Conservation (phyloP, 2,888 invertebrate genomes). For the Iselma pallidipennis region DNA sequence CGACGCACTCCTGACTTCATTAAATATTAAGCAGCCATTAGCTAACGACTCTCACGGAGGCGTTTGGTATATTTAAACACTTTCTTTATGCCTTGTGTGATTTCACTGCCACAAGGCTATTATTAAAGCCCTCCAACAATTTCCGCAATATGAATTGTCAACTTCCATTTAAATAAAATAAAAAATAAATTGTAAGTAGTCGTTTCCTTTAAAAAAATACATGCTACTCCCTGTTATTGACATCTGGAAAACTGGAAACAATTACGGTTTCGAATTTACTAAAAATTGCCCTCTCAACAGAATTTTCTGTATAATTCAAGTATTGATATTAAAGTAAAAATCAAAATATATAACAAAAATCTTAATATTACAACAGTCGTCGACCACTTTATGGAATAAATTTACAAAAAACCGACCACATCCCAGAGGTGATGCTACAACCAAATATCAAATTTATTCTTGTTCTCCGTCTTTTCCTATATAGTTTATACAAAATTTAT, state of each 20-base stretch:
- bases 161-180: background rate
- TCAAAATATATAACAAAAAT: background rate
- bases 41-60: constrained; percentile 24
- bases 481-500: too few species aligned
- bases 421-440: too few species aligned
- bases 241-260: constrained; percentile 17
- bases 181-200: constrained; percentile 10
- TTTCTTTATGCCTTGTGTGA: constrained; percentile 21
- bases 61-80: constrained; percentile 23
- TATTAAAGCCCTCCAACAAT: constrained; percentile 1
- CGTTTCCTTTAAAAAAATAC: constrained; percentile 16
- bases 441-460: too few species aligned
- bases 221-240: constrained; percentile 21
- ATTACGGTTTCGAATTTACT: constrained; percentile 10
- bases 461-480: too few species aligned
- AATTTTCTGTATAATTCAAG: constrained; percentile 6
- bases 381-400: constrained; percentile 12
- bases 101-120: constrained; percentile 13
- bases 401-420: constrained; percentile 9
- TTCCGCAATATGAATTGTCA: constrained; percentile 14
- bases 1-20: constrained; percentile 27
- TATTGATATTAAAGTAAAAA: constrained; percentile 8
- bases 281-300: background rate
- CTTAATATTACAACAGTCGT: constrained; percentile 1
- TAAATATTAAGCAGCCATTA: constrained; percentile 31